Evolutionary conservation across 2,888 invertebrate genomes (phyloP), one percentile per base, ranked within the genome.

Genomic region (Nowickia ferox): DNA sequence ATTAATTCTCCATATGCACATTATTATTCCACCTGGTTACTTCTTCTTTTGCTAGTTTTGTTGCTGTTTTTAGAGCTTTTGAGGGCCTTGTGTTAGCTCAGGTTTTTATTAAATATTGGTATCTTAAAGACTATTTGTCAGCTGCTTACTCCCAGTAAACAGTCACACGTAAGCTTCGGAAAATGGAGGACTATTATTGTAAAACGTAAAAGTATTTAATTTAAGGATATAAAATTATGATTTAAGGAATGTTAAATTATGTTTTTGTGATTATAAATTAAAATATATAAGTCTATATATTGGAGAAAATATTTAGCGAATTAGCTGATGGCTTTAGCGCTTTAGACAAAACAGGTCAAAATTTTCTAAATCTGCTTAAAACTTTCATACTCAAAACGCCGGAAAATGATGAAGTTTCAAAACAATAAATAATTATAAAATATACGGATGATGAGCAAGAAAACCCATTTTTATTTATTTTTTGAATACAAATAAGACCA

Each of bases 1-100:
- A 38, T 66, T 15, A 48, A 44, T 30, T 78, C 63, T 19, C 57
- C 48, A 46, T 76, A 53, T n/a, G 48, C 40, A 77, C 55, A 72
- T 55, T 40, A 53, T 55, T 78, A 53, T 72, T 82, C 78, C 57
- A 86, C 72, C 86, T 86, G 86, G 65, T 86, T 86, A 86, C 53
- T 76, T 71, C 44, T 55, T 69, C n/a, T 13, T 59, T 63, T 78
- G 17, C 17, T 59, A 71, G 2, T 80, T 69, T 57, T 63, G 48
- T 30, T 61, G 57, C 17, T 68, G 22, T 53, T 69, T 48, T 53
- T 15, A 48, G 51, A 86, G 86, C 86, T 86, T 83, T 83, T 57
- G 71, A 75, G 71, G 78, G 51, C 61, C 79, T 68, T 74, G 30
- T 66, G 55, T 82, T 78, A 57, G 51, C 61, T 78, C n/a, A 75